Evolutionary conservation across 2,888 invertebrate genomes (phyloP).

Genomic region (Limnephilus auricula): DNA sequence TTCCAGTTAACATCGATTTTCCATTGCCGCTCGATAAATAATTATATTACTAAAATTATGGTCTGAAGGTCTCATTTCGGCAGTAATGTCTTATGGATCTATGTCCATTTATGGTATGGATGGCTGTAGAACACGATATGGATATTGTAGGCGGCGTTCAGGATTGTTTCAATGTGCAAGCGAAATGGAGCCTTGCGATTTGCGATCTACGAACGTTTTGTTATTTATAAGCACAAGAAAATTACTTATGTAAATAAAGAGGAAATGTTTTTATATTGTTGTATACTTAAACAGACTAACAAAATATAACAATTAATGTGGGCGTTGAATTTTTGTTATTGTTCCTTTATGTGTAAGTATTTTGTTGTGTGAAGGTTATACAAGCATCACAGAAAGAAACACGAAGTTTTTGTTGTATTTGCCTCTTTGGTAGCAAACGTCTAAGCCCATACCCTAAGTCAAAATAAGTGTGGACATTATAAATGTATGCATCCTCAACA

Average conservation of each 20-base stretch:
- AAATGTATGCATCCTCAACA: background rate
- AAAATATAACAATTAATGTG: background rate
- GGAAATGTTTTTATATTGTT: background rate
- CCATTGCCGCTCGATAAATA: background rate
- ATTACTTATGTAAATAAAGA: background rate
- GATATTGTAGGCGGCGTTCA: conserved; percentile 36
- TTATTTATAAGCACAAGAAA: conserved; percentile 1
- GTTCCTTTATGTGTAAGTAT: background rate
- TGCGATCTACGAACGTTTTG: background rate
- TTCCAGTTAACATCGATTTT: background rate
- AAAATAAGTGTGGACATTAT: background rate
- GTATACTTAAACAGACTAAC: background rate
- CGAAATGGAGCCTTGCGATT: conserved; percentile 34
- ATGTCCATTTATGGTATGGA: conserved; percentile 39
- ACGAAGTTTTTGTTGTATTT: background rate
- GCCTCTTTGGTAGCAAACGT: background rate
- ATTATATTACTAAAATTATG: conserved; percentile 40
- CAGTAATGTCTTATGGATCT: conserved; percentile 44
- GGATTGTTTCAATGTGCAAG: conserved; percentile 7
- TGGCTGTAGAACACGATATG: conserved; percentile 26
- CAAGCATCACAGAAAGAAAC: background rate
- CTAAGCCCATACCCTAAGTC: background rate
- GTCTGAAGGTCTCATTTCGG: conserved; percentile 44
- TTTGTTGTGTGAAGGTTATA: background rate
- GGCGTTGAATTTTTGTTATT: background rate